Conservation (phyloP, 2,888 invertebrate genomes). For the Melanargia galathea region DNA sequence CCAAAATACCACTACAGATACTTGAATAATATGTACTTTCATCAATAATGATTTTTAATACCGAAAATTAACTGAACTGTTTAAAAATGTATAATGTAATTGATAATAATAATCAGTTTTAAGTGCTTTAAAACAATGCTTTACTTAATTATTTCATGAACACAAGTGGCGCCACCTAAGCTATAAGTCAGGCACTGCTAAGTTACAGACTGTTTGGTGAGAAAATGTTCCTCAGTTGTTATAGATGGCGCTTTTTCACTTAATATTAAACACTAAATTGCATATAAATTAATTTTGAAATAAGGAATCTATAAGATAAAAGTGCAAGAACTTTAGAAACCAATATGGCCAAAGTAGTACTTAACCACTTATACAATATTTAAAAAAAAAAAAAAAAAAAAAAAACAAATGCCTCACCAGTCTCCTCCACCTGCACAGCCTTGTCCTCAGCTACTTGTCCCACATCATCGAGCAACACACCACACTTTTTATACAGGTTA, state of each 20-base stretch:
- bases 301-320: too few relatives aligned
- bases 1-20: conserved; percentile 44
- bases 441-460: conserved; percentile 61
- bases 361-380: too few relatives aligned
- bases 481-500: conserved; percentile 64
- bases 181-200: conserved; percentile 7
- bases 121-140: not conserved
- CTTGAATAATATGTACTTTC: not conserved
- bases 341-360: too few relatives aligned
- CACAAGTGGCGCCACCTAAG: conserved; percentile 27
- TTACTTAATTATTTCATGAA: not conserved
- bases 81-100: not conserved
- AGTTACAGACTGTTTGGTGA: not conserved
- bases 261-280: too few relatives aligned
- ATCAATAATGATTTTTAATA: not conserved
- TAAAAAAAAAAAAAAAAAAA: not conserved
- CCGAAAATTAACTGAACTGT: not conserved
- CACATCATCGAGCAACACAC: conserved; percentile 62
- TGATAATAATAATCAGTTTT: not conserved
- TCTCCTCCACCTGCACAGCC: conserved; percentile 57
- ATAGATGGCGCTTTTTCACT: conserved; percentile 47
- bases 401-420: conserved; percentile 38
- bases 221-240: not conserved
- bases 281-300: too few relatives aligned
- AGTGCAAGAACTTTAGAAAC: too few relatives aligned